Evolutionary conservation across 2,113 vertebrate species (phyloP).

Genomic region (Dipodomys merriami): DNA sequence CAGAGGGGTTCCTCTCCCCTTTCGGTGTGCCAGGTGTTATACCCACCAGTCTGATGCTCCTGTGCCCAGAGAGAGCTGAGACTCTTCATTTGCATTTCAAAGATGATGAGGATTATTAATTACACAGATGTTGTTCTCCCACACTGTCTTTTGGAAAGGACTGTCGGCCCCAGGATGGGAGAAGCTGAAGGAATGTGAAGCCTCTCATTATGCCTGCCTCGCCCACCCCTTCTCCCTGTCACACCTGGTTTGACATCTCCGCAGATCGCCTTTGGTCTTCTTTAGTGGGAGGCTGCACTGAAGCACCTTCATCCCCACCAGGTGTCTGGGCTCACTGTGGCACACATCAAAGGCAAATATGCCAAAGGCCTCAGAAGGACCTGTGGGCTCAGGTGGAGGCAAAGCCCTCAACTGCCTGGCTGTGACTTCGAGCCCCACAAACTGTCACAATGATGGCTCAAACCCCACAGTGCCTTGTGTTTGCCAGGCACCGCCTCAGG

Average conservation of each 20-base stretch:
- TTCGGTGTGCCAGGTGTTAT: neutral
- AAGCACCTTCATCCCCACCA: neutral
- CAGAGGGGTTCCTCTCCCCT: too few species aligned
- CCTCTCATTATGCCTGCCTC: neutral
- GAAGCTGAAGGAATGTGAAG: neutral
- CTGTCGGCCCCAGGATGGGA: neutral
- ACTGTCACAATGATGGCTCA: fast-evolving
- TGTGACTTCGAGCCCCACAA: neutral
- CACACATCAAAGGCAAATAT: neutral
- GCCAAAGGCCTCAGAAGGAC: neutral
- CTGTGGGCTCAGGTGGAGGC: too few species aligned
- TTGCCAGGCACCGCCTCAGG: neutral
- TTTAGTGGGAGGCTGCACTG: neutral
- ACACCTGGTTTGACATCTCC: neutral
- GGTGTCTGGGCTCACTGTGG: fast-evolving
- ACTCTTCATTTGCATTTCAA: slow-evolving; percentile 46
- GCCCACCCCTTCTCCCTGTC: neutral
- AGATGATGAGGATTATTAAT: slow-evolving; percentile 36
- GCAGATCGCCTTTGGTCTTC: neutral
- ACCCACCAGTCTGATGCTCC: neutral
- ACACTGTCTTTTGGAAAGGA: neutral
- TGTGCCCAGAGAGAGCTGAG: neutral
- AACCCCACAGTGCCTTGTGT: neutral
- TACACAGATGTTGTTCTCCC: neutral
- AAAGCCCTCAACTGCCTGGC: neutral